Percentiles rank a stretch among this genome's conserved stretches.
Conservation (phyloP, 2,113 vertebrate genomes). For the Nesospiza acunhae region DNA sequence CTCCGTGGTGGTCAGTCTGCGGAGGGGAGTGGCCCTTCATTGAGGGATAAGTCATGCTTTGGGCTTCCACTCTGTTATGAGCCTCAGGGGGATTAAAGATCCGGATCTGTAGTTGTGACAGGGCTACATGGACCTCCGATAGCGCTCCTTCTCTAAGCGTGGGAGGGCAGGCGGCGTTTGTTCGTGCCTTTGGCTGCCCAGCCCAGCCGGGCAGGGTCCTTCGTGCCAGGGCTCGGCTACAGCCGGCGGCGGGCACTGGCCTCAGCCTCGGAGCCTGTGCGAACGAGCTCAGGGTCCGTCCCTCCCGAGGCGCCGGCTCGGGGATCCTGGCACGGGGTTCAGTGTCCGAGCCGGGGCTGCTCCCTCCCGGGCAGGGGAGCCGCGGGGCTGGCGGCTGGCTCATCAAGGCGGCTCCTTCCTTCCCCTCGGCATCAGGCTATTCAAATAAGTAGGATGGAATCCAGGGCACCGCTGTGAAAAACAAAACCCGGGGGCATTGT, state of each 20-base stretch:
- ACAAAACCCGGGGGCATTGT: neutral
- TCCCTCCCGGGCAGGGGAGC: neutral
- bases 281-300: rapidly evolving
- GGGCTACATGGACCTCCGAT: rapidly evolving
- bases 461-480: neutral
- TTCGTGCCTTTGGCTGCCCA: neutral
- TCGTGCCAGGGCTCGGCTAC: neutral
- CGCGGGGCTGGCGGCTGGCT: neutral
- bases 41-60: neutral
- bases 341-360: neutral
- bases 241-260: neutral
- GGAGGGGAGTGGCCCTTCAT: neutral
- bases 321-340: neutral
- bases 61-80: neutral
- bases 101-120: neutral
- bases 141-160: rapidly evolving
- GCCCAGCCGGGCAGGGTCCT: rapidly evolving
- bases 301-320: neutral
- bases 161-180: neutral
- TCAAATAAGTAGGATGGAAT: neutral
- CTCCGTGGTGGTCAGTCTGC: rapidly evolving
- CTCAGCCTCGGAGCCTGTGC: rapidly evolving
- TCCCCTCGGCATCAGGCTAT: neutral
- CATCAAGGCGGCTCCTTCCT: neutral
- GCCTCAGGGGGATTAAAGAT: neutral